Evolutionary conservation across 1,140 invertebrate species (phyloP), one percentile per base, ranked within the genome.

Genomic region (Papilio dardanus): DNA sequence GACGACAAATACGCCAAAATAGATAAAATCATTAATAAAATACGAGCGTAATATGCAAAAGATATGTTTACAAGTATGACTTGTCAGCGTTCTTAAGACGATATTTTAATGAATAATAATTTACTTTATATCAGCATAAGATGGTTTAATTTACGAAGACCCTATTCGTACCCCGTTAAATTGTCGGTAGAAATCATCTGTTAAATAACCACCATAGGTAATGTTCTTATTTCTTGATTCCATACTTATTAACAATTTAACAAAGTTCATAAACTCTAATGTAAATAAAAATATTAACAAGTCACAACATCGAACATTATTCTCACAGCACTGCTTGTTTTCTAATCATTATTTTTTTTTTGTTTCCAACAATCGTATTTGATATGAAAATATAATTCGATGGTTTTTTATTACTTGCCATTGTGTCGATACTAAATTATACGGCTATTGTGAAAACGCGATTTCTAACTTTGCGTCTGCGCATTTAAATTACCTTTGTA

Each of bases 401-500:
- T 62, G 54, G 24, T 62, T 62, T 58, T 54, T 62, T 62, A 62
- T 62, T 62, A 28, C 21, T 14, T 62, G 24, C 54, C 16, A 62
- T 62, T 62, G 54, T 62, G 24, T 30, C 54, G 54, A 28, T 28
- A 28, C 54, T 30, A 62, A 62, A 62, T 62, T 62, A 62, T 62
- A 28, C 24, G 24, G 54, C 21, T 62, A 62, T 62, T 62, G 54
- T 62, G 54, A 62, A 62, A 62, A 62, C 54, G 54, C 54, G 54
- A 62, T 28, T 62, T 62, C 54, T 28, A 62, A 62, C 21, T 14
- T 62, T 62, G 24, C 54, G 54, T 62, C 54, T 62, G 54, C 54
- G 54, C 54, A 62, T 62, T 62, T 62, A 62, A 62, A 62, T 62
- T 62, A 62, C 54, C 54, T 30, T 28, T 62, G 3, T 30, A 62